Base-by-base conservation (phyloP, 2,113 vertebrate genomes). In the Peromyscus leucopus region DNA sequence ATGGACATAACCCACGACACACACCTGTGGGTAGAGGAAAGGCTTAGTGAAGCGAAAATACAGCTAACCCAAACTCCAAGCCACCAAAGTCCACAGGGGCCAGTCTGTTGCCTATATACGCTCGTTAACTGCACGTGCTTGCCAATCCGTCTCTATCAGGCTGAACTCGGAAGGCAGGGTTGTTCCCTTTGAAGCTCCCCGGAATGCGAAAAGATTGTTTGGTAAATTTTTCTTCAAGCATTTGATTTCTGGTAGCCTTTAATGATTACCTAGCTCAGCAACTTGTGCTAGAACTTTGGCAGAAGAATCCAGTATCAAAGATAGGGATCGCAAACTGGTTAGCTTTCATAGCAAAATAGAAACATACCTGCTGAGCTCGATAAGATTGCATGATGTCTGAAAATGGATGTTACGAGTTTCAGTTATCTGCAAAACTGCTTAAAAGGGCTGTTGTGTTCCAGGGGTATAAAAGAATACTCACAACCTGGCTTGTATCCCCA, bases 1-100 rank as follows among this genome's bases (percentile, higher is more conserved):
- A 97, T 57, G 82, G 55, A 96, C 97, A 98, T 95, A 92, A 96
- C 95, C 98, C 59, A 39, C 28, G 24, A n/a, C 79, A 84, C 82
- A 89, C 74, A 95, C 95, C 98, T 98, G 93, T 74, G 93, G 96
- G 84, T 71, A 96, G 75, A 96, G 67, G 1, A 92, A 55, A 94
- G 51, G 46, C 4, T 24, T 9, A 33, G 42, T n/a, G 92, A 96
- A 90, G 55, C 31, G 36, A 74, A 85, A 82, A 76, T 2, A n/a
- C 1, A 46, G 67, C 65, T 90, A 59, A 94, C 12, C 39, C 21
- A 76, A 88, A 83, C 71, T n/a, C 83, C 2, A 16, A 16, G 39
- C 28, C 84, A 36, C 33, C 76, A 26, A 7, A 3, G 5, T 31
- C 79, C 36, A 21, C 42, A 75, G 83, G 24, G 93, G 31, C 55